Conservation (phyloP, 2,113 vertebrate species). For the Typhlomys cinereus region DNA sequence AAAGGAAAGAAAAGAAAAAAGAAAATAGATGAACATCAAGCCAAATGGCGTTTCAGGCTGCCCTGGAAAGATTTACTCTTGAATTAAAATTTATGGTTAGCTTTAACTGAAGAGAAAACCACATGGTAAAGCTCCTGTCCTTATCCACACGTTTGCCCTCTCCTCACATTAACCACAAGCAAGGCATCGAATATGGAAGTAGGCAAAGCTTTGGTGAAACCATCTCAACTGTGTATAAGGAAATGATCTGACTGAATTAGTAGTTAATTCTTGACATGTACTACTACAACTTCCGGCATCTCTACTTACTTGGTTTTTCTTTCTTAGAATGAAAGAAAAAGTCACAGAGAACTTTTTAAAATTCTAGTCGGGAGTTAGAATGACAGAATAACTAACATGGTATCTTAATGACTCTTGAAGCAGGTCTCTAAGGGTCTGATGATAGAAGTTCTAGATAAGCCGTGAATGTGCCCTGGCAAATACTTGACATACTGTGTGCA, state of each 20-base stretch:
- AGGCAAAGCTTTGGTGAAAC: constrained; percentile 1
- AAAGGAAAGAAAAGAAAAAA: constrained; percentile 45
- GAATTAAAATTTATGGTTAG: constrained; percentile 70
- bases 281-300: background rate
- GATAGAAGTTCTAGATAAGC: background rate
- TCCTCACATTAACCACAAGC: constrained; percentile 54
- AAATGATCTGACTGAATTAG: constrained; percentile 55
- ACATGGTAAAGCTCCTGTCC: constrained; percentile 37
- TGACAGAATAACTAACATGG: background rate
- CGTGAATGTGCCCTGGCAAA: background rate
- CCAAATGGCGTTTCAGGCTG: constrained; percentile 53
- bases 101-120: constrained; percentile 61
- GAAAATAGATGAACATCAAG: constrained; percentile 30
- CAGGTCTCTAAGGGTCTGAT: background rate
- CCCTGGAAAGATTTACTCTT: constrained; percentile 64
- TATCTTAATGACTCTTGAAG: background rate
- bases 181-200: constrained; percentile 6
- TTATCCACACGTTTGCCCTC: constrained; percentile 36
- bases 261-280: constrained; percentile 5
- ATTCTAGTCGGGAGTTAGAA: background rate
- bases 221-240: background rate
- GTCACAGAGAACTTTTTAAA: background rate
- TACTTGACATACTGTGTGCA: background rate
- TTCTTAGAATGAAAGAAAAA: too few species aligned
- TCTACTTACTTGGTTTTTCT: background rate